phyloP scores from a whole-genome alignment of 2,888 invertebrate genomes.

The Ornithoptera priamus region DNA sequence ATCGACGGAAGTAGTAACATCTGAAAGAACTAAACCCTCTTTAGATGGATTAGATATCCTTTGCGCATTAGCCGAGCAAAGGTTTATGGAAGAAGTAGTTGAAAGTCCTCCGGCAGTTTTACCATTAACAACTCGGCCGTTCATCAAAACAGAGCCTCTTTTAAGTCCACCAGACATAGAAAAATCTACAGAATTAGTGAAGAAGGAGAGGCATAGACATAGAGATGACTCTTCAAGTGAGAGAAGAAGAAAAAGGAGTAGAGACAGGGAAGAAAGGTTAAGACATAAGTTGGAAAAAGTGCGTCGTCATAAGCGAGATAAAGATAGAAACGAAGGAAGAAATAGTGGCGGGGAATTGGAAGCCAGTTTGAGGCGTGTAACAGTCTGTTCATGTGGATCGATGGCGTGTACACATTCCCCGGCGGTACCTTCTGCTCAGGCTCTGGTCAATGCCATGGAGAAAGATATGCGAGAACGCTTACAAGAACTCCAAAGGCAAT shows the following conservation, averaged over 20 bases:
- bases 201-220: conserved; percentile 65
- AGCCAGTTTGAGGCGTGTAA: conserved; percentile 65
- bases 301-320: conserved; percentile 63
- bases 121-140: conserved; percentile 53
- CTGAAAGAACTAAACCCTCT: conserved; percentile 64
- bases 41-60: conserved; percentile 86
- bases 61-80: conserved; percentile 91
- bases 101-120: conserved; percentile 53
- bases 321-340: conserved; percentile 50
- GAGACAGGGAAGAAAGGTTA: conserved; percentile 66
- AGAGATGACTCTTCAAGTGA: conserved; percentile 69
- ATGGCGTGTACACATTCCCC: conserved; percentile 55
- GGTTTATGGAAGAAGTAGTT: conserved; percentile 87
- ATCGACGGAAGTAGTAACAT: conserved; percentile 45
- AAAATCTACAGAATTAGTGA: conserved; percentile 45
- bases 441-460: conserved; percentile 86
- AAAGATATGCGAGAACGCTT: conserved; percentile 89
- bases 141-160: conserved; percentile 64
- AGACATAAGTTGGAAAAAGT: conserved; percentile 72
- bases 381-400: conserved; percentile 62
- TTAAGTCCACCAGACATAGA: conserved; percentile 58
- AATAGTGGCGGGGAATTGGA: conserved; percentile 64
- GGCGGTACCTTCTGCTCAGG: conserved; percentile 73
- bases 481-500: conserved; percentile 89
- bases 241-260: conserved; percentile 60